Conservation (phyloP, 1,140 invertebrate genomes). For the Lamellibrachia luymesi region DNA sequence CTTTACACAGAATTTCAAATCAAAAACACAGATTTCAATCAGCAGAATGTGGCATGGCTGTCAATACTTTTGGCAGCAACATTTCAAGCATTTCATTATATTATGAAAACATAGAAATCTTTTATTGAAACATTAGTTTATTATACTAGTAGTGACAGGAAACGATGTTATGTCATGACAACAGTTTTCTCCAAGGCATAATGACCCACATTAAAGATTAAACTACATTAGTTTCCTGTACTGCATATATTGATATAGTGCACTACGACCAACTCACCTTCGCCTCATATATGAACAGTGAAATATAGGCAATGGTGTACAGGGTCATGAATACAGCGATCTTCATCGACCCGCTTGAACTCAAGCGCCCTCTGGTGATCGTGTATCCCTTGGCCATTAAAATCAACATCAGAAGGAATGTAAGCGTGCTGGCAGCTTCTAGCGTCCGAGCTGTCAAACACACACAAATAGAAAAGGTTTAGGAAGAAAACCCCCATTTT, state of each 20-base stretch:
- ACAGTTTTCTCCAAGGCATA: too few relatives aligned
- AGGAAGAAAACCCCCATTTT: not conserved
- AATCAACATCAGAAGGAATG: slow-evolving; percentile 75
- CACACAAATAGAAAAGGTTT: not conserved
- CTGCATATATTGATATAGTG: not conserved
- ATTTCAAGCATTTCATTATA: too few relatives aligned
- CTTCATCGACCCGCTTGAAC: slow-evolving; percentile 66
- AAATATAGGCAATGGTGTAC: slow-evolving; percentile 69
- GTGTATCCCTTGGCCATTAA: slow-evolving; percentile 87
- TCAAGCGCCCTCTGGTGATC: slow-evolving; percentile 73
- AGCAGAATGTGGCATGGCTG: too few relatives aligned
- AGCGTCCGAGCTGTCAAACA: slow-evolving; percentile 67
- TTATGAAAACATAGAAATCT: too few relatives aligned
- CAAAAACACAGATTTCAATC: too few relatives aligned
- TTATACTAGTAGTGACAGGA: too few relatives aligned
- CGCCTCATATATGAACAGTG: slow-evolving; percentile 77
- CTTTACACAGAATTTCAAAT: too few relatives aligned
- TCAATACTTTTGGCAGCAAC: too few relatives aligned
- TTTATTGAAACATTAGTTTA: too few relatives aligned
- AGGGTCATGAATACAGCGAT: slow-evolving; percentile 78
- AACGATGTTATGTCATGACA: too few relatives aligned
- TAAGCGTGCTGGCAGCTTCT: slow-evolving; percentile 67
- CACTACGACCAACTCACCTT: slow-evolving; percentile 57
- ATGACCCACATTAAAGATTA: too few relatives aligned
- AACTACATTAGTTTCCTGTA: too few relatives aligned